A percentile compares a stretch with the other conserved stretches of the same genome.
Evolutionary conservation across 2,888 invertebrate genomes (phyloP).

Genomic region (Yponomeuta plumbellus): DNA sequence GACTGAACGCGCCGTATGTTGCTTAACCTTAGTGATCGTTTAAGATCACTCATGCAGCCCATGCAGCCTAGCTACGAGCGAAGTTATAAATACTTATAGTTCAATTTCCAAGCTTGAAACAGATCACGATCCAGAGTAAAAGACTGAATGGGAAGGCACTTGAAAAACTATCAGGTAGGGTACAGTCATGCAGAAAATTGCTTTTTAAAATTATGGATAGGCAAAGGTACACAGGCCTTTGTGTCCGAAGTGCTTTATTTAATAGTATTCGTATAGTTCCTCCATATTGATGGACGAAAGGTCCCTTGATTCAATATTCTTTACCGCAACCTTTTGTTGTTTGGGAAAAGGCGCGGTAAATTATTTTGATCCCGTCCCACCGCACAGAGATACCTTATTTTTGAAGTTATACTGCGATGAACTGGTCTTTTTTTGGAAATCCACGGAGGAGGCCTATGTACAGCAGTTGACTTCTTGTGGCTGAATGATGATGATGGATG

Average conservation of each 20-base stretch:
- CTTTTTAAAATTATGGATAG: slow-evolving; percentile 6
- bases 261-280: background rate
- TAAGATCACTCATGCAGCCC: no score
- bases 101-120: no score
- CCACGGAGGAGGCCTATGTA: no score
- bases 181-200: slow-evolving; percentile 3
- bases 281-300: background rate
- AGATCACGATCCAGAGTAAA: background rate
- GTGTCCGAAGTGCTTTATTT: background rate
- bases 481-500: no score
- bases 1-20: no score
- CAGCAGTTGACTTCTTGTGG: no score
- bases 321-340: background rate
- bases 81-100: no score
- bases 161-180: slow-evolving; percentile 6
- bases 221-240: background rate
- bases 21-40: no score
- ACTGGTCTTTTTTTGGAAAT: no score
- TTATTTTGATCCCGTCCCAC: background rate
- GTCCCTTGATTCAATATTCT: background rate
- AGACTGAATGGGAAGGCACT: background rate
- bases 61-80: no score
- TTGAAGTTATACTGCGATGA: background rate
- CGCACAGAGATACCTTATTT: background rate
- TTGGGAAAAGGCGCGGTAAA: background rate